Base-by-base conservation (phyloP, 2,113 vertebrate species). In the Scomber colias region DNA sequence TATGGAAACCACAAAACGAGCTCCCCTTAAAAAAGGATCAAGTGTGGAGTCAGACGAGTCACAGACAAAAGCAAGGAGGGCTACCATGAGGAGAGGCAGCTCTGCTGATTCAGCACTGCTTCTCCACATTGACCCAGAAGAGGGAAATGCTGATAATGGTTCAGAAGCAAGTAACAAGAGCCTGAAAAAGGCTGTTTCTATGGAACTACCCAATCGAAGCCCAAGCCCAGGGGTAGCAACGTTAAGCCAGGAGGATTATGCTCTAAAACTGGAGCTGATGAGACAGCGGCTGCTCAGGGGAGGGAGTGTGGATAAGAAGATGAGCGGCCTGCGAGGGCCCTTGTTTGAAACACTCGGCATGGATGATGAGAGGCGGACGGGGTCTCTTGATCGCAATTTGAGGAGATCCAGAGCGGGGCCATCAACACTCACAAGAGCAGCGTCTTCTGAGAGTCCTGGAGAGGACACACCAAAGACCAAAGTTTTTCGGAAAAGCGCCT, bases 261-360 rank as follows among this genome's bases (percentile, higher is more conserved):
- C 97, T 40, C 95, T 98, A 80, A 97, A 97, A 85, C 93, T 99
- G 72, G 97, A 99, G 75, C 91, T 97, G 75, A 96, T 99, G 96
- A 96, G 97, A 46, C 97, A 98, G 90, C 92, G 97, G 81, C 90
- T 99, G 49, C 94, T 97, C 45, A 91, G 96, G 67, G 96, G 97
- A 0, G 92, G 95, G 30, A 90, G 92, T 0, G 84, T 94, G 59
- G 97, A 98, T 5, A 93, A 96, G 84, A 98, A 97, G 85, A 95
- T 98, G 93, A 98, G 97, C 0, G 97, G 98, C 75, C 93, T 99
- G 40, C 92, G 98, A 21, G 98, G 97, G 0, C 97, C 98, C 1
- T 90, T 99, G 73, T 94, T 99, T 81, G 98, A 99, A 90, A 98
- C 96, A 0, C 93, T 99, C 0, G 96, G 96, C 1, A 92, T 95